Conservation (phyloP, 2,888 invertebrate species). For the Lepetodrilus schrolli region DNA sequence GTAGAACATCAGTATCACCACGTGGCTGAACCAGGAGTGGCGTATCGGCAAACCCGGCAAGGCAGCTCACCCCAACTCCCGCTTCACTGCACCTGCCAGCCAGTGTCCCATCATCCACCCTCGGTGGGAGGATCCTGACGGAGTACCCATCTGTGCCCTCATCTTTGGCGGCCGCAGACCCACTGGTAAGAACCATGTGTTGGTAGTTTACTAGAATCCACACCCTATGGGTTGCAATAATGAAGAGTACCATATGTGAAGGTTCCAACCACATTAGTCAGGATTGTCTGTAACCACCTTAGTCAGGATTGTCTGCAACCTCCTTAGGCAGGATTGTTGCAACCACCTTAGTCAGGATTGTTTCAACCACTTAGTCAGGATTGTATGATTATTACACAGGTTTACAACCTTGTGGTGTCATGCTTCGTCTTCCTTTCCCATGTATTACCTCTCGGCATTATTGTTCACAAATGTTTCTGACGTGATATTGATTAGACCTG, state of each 20-base stretch:
- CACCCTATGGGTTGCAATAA: background rate
- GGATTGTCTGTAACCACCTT: too few relatives aligned
- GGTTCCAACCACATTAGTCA: too few relatives aligned
- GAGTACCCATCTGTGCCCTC: slow-evolving; percentile 97
- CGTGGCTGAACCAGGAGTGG: slow-evolving; percentile 74
- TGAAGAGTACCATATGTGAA: background rate
- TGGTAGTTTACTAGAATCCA: background rate
- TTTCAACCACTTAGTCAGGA: too few relatives aligned
- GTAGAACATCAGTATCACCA: slow-evolving; percentile 60
- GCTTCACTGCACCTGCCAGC: slow-evolving; percentile 93
- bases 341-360: too few relatives aligned
- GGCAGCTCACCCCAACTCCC: slow-evolving; percentile 97
- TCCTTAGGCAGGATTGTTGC: too few relatives aligned
- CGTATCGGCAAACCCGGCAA: slow-evolving; percentile 77
- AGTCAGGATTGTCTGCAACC: too few relatives aligned
- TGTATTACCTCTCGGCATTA: too few relatives aligned
- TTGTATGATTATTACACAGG: too few relatives aligned
- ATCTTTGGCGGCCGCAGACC: slow-evolving; percentile 97
- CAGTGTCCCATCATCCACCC: slow-evolving; percentile 97
- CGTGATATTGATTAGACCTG: too few relatives aligned
- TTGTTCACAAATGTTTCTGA: too few relatives aligned
- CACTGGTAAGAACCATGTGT: slow-evolving; percentile 67
- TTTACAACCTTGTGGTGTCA: too few relatives aligned
- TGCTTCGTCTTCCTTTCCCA: too few relatives aligned
- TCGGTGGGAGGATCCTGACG: slow-evolving; percentile 92